Percentiles rank a stretch among this genome's conserved stretches.
phyloP scores from a whole-genome alignment of 2,113 vertebrate genomes.

The Ochotona princeps region DNA sequence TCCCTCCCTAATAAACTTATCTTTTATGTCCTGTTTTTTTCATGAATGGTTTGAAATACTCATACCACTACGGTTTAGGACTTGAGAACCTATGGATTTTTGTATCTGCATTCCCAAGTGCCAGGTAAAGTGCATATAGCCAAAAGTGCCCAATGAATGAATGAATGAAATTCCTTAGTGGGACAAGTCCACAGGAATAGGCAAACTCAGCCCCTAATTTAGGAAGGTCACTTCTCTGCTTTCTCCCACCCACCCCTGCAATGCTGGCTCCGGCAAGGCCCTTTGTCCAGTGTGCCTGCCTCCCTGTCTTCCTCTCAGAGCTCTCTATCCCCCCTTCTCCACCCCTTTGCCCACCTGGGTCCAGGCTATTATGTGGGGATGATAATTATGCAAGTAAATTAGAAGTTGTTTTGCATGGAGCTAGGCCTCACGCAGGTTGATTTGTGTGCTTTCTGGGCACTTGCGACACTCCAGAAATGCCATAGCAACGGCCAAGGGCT shows the following conservation, averaged over 20 bases:
- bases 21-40: too few relatives aligned
- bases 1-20: too few relatives aligned
- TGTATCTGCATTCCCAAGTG: not conserved
- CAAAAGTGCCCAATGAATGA: not conserved
- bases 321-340: not conserved
- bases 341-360: not conserved
- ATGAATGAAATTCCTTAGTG: conserved; percentile 27
- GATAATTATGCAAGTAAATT: conserved; percentile 65
- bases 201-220: not conserved
- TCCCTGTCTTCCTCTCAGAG: not conserved
- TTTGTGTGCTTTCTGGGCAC: conserved; percentile 75
- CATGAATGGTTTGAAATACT: too few relatives aligned
- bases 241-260: not conserved
- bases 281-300: not conserved
- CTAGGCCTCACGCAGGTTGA: conserved; percentile 62
- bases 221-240: not conserved
- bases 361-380: conserved; percentile 52
- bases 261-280: not conserved
- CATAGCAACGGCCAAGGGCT: conserved; percentile 33
- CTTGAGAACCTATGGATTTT: not conserved
- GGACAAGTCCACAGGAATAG: conserved; percentile 19
- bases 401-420: conserved; percentile 64
- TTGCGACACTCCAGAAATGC: conserved; percentile 70
- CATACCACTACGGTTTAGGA: not conserved
- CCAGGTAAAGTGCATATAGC: not conserved